Conservation (phyloP, 1,140 invertebrate genomes). For the Orchestia grillus region DNA sequence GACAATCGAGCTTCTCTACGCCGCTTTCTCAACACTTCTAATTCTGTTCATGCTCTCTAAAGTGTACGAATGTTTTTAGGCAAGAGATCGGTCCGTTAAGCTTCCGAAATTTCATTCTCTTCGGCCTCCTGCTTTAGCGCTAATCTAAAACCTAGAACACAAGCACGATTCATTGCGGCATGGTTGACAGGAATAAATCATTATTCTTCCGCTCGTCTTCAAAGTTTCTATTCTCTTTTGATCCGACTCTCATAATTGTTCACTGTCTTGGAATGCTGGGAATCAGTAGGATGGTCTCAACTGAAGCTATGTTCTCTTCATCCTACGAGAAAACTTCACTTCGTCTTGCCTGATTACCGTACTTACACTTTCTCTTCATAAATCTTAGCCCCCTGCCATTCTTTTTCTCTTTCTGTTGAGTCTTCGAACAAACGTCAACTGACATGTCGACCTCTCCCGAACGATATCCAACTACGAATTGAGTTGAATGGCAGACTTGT, state of each 20-base stretch:
- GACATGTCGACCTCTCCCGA: background rate
- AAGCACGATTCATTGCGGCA: background rate
- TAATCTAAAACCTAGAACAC: background rate
- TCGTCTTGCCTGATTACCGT: background rate
- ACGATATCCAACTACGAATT: background rate
- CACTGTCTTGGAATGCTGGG: background rate
- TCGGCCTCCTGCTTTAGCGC: background rate
- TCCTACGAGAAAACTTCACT: too few relatives aligned
- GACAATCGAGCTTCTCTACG: constrained; percentile 5
- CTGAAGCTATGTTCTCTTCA: background rate
- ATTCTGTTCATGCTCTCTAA: constrained; percentile 8
- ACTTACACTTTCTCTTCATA: constrained; percentile 1
- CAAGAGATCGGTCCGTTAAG: background rate
- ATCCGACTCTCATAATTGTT: background rate
- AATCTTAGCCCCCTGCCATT: background rate
- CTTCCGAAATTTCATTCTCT: background rate
- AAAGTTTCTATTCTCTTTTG: background rate
- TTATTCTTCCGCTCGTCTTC: background rate
- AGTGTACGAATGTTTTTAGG: constrained; percentile 1
- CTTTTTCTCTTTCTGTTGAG: background rate
- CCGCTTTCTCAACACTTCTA: background rate
- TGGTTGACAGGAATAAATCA: background rate
- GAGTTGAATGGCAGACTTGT: background rate
- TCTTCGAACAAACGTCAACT: background rate
- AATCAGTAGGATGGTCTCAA: background rate